These are phyloP conservation scores for Agapornis roseicollis DNA, from an alignment of 2,113 vertebrate genomes.

Conservation along the genomic window DNA sequence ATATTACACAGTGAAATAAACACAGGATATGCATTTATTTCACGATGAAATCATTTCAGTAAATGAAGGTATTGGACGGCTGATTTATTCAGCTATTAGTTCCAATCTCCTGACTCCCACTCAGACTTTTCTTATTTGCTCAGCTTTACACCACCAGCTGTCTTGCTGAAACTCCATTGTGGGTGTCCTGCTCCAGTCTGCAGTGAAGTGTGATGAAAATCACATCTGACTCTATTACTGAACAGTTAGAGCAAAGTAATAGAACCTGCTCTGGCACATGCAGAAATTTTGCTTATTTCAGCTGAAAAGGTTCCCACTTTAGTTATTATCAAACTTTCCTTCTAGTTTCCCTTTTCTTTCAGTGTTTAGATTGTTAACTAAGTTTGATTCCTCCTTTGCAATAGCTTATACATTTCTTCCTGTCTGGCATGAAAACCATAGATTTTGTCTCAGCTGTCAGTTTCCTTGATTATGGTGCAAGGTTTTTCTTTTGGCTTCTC, in stretches of 20 bases:
- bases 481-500: neutral
- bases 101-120: conserved; percentile 28
- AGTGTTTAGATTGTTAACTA: neutral
- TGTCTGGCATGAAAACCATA: neutral
- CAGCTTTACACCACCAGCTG: conserved; percentile 38
- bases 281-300: neutral
- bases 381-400: neutral
- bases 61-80: conserved; percentile 39
- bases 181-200: conserved; percentile 14
- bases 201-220: neutral
- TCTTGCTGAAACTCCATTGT: conserved; percentile 36
- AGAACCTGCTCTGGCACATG: neutral
- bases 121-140: conserved; percentile 32
- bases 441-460: neutral
- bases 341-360: neutral
- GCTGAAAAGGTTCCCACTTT: neutral
- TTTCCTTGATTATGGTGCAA: neutral
- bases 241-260: neutral
- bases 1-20: conserved; percentile 45
- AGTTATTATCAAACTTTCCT: neutral
- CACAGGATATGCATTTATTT: conserved; percentile 50
- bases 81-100: conserved; percentile 47
- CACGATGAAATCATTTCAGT: conserved; percentile 25
- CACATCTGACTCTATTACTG: neutral
- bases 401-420: neutral